Evolutionary conservation across 2,113 vertebrate genomes (phyloP).

Genomic region (Cephalopterus ornatus): DNA sequence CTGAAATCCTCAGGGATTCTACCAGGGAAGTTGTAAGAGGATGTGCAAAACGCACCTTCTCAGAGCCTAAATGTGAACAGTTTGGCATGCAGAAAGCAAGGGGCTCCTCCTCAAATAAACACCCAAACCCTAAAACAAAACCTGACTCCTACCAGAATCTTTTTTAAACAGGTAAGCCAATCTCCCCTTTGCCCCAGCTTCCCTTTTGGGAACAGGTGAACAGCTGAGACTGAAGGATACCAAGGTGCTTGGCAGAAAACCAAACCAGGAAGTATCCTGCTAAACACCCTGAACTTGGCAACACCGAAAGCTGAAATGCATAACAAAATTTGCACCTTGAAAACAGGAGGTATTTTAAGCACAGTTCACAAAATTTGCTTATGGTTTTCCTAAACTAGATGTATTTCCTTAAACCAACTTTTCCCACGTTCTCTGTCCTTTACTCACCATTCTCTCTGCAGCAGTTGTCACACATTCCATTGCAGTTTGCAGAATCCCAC

Average conservation of each 20-base stretch:
- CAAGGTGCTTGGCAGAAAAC: background rate
- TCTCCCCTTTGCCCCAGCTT: background rate
- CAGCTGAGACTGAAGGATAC: background rate
- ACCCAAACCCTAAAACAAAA: background rate
- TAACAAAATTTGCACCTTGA: background rate
- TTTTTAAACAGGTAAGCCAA: background rate
- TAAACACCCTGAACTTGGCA: background rate
- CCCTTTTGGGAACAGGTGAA: background rate
- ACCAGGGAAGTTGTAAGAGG: background rate
- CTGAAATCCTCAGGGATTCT: background rate
- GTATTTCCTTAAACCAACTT: background rate
- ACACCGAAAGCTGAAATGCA: background rate
- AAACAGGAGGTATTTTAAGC: background rate
- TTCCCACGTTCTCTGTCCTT: background rate
- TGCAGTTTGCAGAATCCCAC: constrained; percentile 88
- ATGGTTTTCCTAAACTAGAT: background rate
- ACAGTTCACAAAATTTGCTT: background rate
- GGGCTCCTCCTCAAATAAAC: background rate
- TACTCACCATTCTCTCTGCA: constrained; percentile 77
- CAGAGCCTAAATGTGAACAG: background rate
- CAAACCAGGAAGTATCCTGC: background rate
- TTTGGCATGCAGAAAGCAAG: background rate
- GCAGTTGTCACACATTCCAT: constrained; percentile 93
- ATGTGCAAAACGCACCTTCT: background rate
- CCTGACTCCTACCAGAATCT: background rate